Percentiles rank a stretch among this genome's conserved stretches.
phyloP scores from a whole-genome alignment of 2,888 invertebrate genomes.

The Limenitis camilla region DNA sequence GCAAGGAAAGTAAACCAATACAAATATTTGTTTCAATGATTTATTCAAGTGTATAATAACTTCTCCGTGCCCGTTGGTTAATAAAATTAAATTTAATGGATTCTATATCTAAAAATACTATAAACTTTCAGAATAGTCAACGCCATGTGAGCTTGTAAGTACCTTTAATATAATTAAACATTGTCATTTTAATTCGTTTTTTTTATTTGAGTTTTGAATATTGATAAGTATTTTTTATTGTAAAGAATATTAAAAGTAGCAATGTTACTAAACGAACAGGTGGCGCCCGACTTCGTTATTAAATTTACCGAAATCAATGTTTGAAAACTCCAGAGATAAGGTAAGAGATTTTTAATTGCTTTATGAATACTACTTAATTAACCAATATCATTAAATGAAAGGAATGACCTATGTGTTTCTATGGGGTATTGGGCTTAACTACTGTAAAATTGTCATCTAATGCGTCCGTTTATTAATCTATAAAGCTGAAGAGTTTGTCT shows the following conservation, averaged over 20 bases:
- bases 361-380: background rate
- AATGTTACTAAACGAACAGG: slow-evolving; percentile 25
- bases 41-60: slow-evolving; percentile 1
- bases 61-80: background rate
- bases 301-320: slow-evolving; percentile 10
- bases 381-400: no score
- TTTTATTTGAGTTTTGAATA: no score
- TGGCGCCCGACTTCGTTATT: slow-evolving; percentile 39
- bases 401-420: no score
- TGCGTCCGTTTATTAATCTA: no score
- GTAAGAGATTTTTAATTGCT: slow-evolving; percentile 3
- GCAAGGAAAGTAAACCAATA: slow-evolving; percentile 4
- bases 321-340: slow-evolving; percentile 11
- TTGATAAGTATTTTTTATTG: no score
- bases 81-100: slow-evolving; percentile 11
- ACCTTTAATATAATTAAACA: background rate
- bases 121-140: background rate
- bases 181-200: no score
- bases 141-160: slow-evolving; percentile 12
- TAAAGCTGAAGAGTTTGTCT: no score
- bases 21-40: slow-evolving; percentile 1
- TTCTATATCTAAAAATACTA: slow-evolving; percentile 6
- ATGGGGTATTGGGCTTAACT: no score
- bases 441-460: no score
- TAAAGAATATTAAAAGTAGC: background rate